A percentile compares a stretch with the other conserved stretches of the same genome.
phyloP scores from a whole-genome alignment of 2,797 vertebrate species.

The Helostoma temminkii region DNA sequence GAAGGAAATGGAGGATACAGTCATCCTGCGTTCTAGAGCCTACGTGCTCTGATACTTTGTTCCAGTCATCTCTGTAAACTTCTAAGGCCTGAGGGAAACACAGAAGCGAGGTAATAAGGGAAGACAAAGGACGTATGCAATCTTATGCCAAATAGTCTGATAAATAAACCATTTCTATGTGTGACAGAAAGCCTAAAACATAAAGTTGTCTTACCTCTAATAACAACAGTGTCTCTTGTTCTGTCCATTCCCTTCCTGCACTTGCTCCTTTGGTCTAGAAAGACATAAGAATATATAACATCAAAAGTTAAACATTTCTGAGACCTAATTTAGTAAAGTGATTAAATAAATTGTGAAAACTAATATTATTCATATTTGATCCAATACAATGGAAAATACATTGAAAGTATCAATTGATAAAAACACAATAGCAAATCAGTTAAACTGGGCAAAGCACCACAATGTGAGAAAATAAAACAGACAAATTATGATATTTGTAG shows the following conservation, averaged over 20 bases:
- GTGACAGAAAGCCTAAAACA: neutral
- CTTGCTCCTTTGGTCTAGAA: conserved; percentile 92
- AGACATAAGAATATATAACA: conserved; percentile 23
- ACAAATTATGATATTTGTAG: too few relatives aligned
- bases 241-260: conserved; percentile 96
- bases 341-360: conserved; percentile 1
- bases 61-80: conserved; percentile 99
- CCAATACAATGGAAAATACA: too few relatives aligned
- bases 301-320: neutral
- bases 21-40: conserved; percentile 97
- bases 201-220: conserved; percentile 87
- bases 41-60: conserved; percentile 97
- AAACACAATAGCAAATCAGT: too few relatives aligned
- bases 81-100: conserved; percentile 88
- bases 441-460: neutral
- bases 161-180: neutral
- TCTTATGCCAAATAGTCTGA: neutral
- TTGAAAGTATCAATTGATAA: too few relatives aligned
- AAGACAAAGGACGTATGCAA: neutral
- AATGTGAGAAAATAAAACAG: neutral
- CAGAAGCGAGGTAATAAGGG: neutral
- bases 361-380: too few relatives aligned
- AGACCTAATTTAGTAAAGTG: neutral
- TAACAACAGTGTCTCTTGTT: conserved; percentile 95
- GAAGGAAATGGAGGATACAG: conserved; percentile 96